Conservation (phyloP, 2,797 vertebrate genomes). For the Momotus momota region DNA sequence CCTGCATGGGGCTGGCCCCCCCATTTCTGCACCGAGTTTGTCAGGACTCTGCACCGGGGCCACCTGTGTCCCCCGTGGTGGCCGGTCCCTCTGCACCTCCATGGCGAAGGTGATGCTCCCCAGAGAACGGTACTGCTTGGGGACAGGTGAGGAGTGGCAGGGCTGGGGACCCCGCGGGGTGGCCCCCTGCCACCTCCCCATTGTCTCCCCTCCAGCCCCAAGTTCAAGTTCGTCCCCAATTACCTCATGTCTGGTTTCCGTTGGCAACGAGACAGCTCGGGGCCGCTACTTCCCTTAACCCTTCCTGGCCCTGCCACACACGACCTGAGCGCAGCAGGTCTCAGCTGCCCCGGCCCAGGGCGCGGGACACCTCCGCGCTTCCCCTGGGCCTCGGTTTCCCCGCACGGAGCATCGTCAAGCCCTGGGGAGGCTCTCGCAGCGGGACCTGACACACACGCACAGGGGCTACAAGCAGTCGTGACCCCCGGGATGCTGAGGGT, state of each 20-base stretch:
- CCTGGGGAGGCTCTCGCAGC: background rate
- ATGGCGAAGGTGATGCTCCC: background rate
- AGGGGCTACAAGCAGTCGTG: fast-evolving
- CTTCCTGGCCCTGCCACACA: background rate
- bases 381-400: background rate
- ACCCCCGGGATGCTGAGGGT: fast-evolving
- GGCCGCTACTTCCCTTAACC: conserved; percentile 65
- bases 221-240: conserved; percentile 82
- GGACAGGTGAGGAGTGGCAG: background rate
- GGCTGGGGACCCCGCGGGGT: background rate
- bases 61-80: background rate
- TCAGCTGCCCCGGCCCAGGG: background rate
- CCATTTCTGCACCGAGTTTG: background rate
- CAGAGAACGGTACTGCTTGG: background rate
- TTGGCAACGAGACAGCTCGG: conserved; percentile 83
- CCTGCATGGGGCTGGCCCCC: background rate
- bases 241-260: conserved; percentile 89
- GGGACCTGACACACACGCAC: fast-evolving
- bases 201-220: conserved; percentile 46
- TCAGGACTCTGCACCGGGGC: background rate
- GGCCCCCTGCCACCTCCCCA: background rate
- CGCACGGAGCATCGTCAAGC: background rate
- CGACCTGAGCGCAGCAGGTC: background rate
- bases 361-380: fast-evolving
- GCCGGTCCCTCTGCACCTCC: background rate